Evolutionary conservation across 2,888 invertebrate genomes (phyloP), one percentile per base, ranked within the genome.

Genomic region (Pollenia angustigena): DNA sequence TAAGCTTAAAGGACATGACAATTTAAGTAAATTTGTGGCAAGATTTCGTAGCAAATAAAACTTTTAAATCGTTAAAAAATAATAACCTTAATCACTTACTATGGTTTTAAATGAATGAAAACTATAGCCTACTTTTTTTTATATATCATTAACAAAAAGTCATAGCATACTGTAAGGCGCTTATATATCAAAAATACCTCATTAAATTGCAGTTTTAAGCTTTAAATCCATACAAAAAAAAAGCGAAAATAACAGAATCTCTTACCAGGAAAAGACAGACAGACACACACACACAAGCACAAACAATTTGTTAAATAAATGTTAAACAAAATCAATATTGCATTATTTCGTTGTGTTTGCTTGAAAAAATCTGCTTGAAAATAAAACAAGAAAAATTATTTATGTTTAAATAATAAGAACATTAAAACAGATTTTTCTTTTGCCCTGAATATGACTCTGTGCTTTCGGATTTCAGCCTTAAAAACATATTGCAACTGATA

Each of bases 101-200:
- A 2, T 50, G 32, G 3, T 8, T 8, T 69, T 16, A 32, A 68
- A 23, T 23, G 2, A 2, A 23, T 40, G 1, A 60, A 8, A 11
- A 58, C 1, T 18, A n/a, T 2, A 32, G 48, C 72, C 48, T 60
- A 32, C 40, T 50, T 9, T 23, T 52, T 4, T 42, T 10, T 40
- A 42, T 52, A 40, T 14, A 9, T 4, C 2, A 18, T 40, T 62
- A 42, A 62, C 50, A 52, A 12, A 42, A 52, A 52, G 14, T 18
- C 40, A 8, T 52, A 18, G 62, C 75, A 50, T 62, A 62, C 50
- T 75, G 62, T 75, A 10, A 62, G 74, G 48, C n/a, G 42, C 23
- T 52, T 42, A 40, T 62, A 12, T 40, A 50, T 74, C 1, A 48
- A 40, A 62, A 48, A 48, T 9, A 60, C 14, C n/a, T 50, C 44